Base-by-base conservation (phyloP, 2,888 invertebrate species). In the Dexiosoma caninum region DNA sequence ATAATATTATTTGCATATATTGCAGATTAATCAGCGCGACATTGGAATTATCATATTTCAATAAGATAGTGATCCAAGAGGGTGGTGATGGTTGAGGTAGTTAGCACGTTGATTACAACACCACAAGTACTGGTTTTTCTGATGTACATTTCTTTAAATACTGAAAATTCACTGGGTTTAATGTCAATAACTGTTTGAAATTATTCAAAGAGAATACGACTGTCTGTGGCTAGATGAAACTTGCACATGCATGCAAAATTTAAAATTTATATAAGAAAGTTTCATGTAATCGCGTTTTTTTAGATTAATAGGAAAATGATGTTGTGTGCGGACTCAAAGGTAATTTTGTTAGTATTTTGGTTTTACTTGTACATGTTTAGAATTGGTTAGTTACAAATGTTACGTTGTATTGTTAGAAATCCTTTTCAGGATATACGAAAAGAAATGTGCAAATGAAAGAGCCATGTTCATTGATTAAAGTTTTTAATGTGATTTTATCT, bases 291-390 rank as follows among this genome's bases (percentile, higher is more conserved):
- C 70, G 30, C 51, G 59, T 37, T 66, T 32, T 42, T 59, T 44
- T 51, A 66, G 74, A 62, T 70, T 72, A 59, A 46, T 70, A 55
- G 30, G 8, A 66, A 60, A 59, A 51, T 70, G 35, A 53, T 60
- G 19, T 70, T 69, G 30, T n/a, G 37, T 49, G 14, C 57, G 42
- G 57, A 59, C 75, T 70, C 64, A 40, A 32, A 69, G 40, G 62
- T 51, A 57, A 51, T 55, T 74, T 69, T 9, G 32, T 67, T 72
- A 53, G 14, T 66, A 30, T 59, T 53, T 60, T 14, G 46, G 7
- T 46, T 44, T 46, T 35, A 12, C 3, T 46, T 44, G n/a, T 35
- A 35, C 60, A 42, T 8, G 32, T 3, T 70, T 46, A 10, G 21
- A 23, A 9, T 67, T 4, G n/a, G n/a, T 16, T 16, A 23, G 16